Base-by-base conservation (phyloP, 2,797 vertebrate genomes). In the Thripadectes ignobilis region DNA sequence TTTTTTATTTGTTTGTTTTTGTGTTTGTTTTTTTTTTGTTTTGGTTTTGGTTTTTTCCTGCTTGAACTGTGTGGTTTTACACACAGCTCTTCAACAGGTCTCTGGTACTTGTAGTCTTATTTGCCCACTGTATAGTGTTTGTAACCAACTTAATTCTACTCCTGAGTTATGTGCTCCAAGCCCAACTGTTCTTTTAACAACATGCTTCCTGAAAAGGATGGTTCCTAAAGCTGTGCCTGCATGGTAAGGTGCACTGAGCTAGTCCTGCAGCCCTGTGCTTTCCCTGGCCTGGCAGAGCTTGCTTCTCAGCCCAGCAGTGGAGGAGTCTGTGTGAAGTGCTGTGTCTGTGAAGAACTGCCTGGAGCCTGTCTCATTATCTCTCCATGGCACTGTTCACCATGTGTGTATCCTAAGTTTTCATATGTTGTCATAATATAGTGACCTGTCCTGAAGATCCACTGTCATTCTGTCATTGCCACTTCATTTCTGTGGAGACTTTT, bases 111-210 rank as follows among this genome's bases (percentile, higher is more conserved):
- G 10, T 45, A 41, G 39, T 71, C 6, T 15, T 76, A 45, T 36
- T 76, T 62, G 6, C 12, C 69, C 12, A 2, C 29, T 55, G 22
- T 48, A 27, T 2, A 8, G 39, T 0, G 0, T 68, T 32, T 58
- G 20, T 75, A 62, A 54, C 30, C 9, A 8, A 5, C n/a, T 67
- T 52, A 13, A 39, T 93, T 85, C 68, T 91, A 1, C 58, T 78
- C 54, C 68, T 21, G 52, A 65, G 7, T 12, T 55, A 24, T 2
- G 23, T 57, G 22, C 17, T 93, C 34, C 19, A 36, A 46, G 26
- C 19, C 34, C 0, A 1, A 29, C 15, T 23, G 24, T 9, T 71
- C 61, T 65, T 76, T 76, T 74, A 41, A 36, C 10, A 36, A 34
- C 16, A 43, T 0, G 0, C 19, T 76, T 89, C 69, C 59, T 36